A percentile compares a stretch with the other conserved stretches of the same genome.
These are phyloP conservation scores for Tiliqua scincoides DNA, from an alignment of 2,113 vertebrate genomes.

Conservation along the genomic window DNA sequence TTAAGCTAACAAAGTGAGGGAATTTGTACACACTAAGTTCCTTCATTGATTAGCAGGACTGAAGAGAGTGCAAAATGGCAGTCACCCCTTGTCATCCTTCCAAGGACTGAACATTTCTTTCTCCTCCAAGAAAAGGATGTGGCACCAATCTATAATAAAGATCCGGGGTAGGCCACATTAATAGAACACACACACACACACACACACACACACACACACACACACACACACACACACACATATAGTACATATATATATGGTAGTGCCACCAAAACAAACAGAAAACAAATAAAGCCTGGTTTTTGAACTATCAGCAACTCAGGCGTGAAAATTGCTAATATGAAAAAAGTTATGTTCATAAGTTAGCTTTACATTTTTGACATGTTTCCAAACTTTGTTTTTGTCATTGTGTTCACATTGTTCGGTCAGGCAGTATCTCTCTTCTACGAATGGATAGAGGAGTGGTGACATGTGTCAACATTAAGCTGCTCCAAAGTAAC, in stretches of 20 bases:
- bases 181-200: neutral
- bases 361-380: slow-evolving; percentile 61
- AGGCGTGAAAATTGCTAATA: slow-evolving; percentile 49
- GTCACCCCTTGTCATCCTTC: slow-evolving; percentile 45
- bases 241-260: neutral
- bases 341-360: slow-evolving; percentile 43
- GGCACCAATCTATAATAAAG: slow-evolving; percentile 65
- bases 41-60: slow-evolving; percentile 59
- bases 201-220: neutral
- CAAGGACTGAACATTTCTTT: slow-evolving; percentile 59
- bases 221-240: neutral
- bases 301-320: slow-evolving; percentile 44
- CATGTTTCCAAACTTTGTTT: slow-evolving; percentile 63
- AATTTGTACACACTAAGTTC: slow-evolving; percentile 56
- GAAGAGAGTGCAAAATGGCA: slow-evolving; percentile 18
- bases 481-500: slow-evolving; percentile 21
- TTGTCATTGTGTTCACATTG: slow-evolving; percentile 65
- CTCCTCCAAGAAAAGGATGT: slow-evolving; percentile 54
- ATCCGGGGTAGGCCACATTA: slow-evolving; percentile 61
- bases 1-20: slow-evolving; percentile 43
- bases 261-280: slow-evolving; percentile 55
- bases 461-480: slow-evolving; percentile 4
- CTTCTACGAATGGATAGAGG: slow-evolving; percentile 43
- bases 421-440: slow-evolving; percentile 65
- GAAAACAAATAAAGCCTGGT: slow-evolving; percentile 45